Base-by-base conservation (phyloP, 2,797 vertebrate species). In the Antrozous pallidus region DNA sequence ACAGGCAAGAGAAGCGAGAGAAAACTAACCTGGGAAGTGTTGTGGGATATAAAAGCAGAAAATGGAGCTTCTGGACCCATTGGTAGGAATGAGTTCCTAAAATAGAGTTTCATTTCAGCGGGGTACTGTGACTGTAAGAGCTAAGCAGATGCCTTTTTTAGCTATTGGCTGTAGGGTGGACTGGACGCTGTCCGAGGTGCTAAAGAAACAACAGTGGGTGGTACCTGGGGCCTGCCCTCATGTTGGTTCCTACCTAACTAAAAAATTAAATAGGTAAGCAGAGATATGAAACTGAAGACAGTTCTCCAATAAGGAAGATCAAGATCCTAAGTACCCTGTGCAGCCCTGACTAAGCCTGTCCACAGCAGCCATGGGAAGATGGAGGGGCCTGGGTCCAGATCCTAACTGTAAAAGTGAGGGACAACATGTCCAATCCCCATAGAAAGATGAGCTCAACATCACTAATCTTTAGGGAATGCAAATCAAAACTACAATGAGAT, bases 371-470 rank as follows among this genome's bases (percentile, higher is more conserved):
- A 0, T 0, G 12, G 22, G 24, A 36, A 2, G 5, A n/a, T 4
- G 6, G 16, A 24, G 36, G 17, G 5, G 22, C 45, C 4, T 17
- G 1, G 47, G 47, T 5, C n/a, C 3, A 16, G 16, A 16, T 40
- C 49, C 61, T 69, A 4, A 14, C 51, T 63, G 47, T 14, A 31
- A 28, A 56, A 61, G 31, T 8, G 33, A 26, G 26, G 14, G 26
- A 26, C 0, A 3, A 7, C 3, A 4, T 4, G 10, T n/a, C n/a
- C n/a, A n/a, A n/a, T n/a, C n/a, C 31, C 22, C 5, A 0, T 11
- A 5, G 14, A 54, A 54, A 78, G 65, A n/a, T 11, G 51, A 70
- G 24, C 56, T 74, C 6, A 0, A 2, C 47, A 0, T 28, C 47
- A 26, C 47, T 5, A 0, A 13, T 20, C 31, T 3, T 17, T 4